Evolutionary conservation across 30 jellyfish, hydroid and myxozoan genomes (phyloP), one percentile per base, ranked within the genome.

Genomic region (Aurelia sp.): DNA sequence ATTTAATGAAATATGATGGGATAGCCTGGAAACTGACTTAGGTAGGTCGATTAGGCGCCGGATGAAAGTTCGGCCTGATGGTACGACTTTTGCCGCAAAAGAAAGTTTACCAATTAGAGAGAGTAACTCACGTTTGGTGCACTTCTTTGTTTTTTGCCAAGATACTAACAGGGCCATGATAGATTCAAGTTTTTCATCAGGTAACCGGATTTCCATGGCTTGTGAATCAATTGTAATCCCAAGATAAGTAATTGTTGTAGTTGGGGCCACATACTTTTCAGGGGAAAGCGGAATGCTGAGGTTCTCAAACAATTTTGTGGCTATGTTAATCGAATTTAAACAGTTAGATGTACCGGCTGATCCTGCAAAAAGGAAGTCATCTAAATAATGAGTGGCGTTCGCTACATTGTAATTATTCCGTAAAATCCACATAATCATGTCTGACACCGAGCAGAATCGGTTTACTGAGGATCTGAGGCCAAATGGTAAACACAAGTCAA

Each of bases 401-500:
- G 12, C 13, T 4, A 58, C 67, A 4, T 58, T 58, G 30, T 58
- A 58, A 10, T 16, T 58, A 58, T 58, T 58, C 30, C 67, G 67
- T 5, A 58, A 20, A 10, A 58, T 20, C 67, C 67, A 58, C 67
- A 58, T 58, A 4, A 58, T 15, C 67, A 58, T 58, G 3, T 58
- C 3, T 27, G 81, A 30, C 20, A 70, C 60, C 7, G 24, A 17
- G 31, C 62, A 24, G 4, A 88, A 88, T 65, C 51, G 67, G 44
- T 63, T 52, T 24, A 91, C 90, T 11, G 97, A 93, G 44, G 96
- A 80, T 18, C 97, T 30, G 4, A 90, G 86, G 10, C 97, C 97
- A 72, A 88, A 88, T 4, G 90, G 97, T 69, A 88, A 71, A 21
- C 96, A 93, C 13, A 80, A 61, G 41, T 88, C 97, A 51, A 80